Conservation (phyloP, 2,797 vertebrate genomes). For the Sebastes trivittatus region DNA sequence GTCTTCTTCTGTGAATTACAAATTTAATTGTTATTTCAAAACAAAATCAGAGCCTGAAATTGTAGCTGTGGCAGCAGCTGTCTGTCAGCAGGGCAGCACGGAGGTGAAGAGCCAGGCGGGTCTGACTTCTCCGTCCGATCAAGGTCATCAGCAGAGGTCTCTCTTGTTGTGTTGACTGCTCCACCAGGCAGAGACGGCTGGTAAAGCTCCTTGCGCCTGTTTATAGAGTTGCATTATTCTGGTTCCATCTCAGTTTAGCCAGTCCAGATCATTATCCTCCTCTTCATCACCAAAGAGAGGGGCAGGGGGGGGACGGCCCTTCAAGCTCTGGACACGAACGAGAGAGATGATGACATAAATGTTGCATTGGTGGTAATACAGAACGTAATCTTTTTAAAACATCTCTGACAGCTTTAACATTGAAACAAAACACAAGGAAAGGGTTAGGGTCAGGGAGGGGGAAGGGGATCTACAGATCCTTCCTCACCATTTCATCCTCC, state of each 20-base stretch:
- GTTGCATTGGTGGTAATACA: not conserved
- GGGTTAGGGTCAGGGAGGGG: not conserved
- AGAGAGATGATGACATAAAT: slow-evolving; percentile 3
- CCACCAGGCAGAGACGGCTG: not conserved
- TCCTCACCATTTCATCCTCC: slow-evolving; percentile 93
- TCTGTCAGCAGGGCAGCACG: not conserved
- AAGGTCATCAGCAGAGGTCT: not conserved
- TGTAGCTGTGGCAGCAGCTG: not conserved
- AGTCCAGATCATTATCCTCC: slow-evolving; percentile 91
- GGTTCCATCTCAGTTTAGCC: slow-evolving; percentile 85
- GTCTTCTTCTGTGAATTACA: not conserved
- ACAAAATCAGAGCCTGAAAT: slow-evolving; percentile 9
- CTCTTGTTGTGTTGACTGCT: not conserved
- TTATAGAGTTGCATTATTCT: not conserved
- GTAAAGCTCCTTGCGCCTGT: not conserved
- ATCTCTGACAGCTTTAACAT: not conserved
- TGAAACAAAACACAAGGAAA: not conserved
- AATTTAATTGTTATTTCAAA: not conserved
- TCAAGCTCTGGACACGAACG: slow-evolving; percentile 85
- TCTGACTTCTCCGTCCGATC: not conserved
- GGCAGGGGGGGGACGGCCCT: slow-evolving; percentile 90
- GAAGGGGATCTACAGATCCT: slow-evolving; percentile 15
- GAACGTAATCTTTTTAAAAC: not conserved
- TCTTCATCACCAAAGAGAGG: slow-evolving; percentile 92
- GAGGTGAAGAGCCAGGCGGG: not conserved